Conservation (phyloP, 2,113 vertebrate genomes). For the Propithecus coquereli region DNA sequence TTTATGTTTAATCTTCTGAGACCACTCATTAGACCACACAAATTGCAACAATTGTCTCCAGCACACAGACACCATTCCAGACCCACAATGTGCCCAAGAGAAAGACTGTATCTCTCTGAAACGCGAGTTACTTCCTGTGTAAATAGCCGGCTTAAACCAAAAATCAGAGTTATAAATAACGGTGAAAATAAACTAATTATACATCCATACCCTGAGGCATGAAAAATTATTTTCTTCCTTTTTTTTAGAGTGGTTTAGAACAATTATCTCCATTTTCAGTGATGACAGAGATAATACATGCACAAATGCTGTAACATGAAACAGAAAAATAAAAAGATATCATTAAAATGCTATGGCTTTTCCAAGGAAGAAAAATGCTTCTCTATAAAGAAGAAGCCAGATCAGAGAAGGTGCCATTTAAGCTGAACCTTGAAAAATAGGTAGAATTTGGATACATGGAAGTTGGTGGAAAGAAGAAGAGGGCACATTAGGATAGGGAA, state of each 20-base stretch:
- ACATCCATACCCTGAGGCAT: background rate
- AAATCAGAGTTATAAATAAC: constrained; percentile 21
- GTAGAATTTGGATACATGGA: background rate
- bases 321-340: background rate
- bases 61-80: constrained; percentile 39
- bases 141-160: background rate
- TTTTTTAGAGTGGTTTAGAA: background rate
- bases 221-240: background rate
- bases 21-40: constrained; percentile 85
- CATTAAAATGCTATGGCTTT: background rate
- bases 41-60: constrained; percentile 77
- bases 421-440: background rate
- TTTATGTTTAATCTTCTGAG: constrained; percentile 76
- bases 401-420: background rate
- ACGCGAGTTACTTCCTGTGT: constrained; percentile 57
- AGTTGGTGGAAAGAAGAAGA: background rate
- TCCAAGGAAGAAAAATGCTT: background rate
- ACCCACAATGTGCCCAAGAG: constrained; percentile 39
- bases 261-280: constrained; percentile 13
- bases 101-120: constrained; percentile 68
- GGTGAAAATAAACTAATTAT: constrained; percentile 32
- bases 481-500: background rate
- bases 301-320: background rate
- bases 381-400: background rate
- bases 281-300: background rate